A percentile compares a stretch with the other conserved stretches of the same genome.
Conservation (phyloP, 2,113 vertebrate genomes). For the Paratilapia polleni region DNA sequence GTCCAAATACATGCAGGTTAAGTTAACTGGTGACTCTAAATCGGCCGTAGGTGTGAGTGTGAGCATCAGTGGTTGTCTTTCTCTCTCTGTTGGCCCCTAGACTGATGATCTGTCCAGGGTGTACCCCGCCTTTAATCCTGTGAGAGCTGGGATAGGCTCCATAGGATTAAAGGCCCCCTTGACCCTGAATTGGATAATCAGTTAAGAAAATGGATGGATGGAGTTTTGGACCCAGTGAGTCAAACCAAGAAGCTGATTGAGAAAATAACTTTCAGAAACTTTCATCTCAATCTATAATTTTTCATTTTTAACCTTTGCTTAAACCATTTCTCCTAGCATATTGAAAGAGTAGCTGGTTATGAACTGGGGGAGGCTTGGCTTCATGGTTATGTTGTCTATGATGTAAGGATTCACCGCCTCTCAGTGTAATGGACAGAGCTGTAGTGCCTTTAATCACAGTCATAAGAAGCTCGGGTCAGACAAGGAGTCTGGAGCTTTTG, state of each 20-base stretch:
- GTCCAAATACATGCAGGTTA: background rate
- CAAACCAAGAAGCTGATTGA: background rate
- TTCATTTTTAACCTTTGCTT: slow-evolving; percentile 8
- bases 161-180: too few species aligned
- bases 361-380: background rate
- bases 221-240: background rate
- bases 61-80: too few species aligned
- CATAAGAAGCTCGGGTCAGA: background rate
- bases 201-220: too few species aligned
- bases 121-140: background rate
- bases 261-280: background rate
- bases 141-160: background rate
- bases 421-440: background rate
- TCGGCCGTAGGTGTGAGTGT: too few species aligned
- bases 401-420: background rate
- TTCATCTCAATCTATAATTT: background rate
- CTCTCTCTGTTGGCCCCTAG: background rate
- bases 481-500: background rate
- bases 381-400: background rate
- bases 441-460: background rate
- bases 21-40: too few species aligned
- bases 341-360: background rate
- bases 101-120: too few species aligned
- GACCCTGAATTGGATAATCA: too few species aligned
- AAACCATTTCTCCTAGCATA: background rate